Percentiles rank a stretch among this genome's conserved stretches.
These are phyloP conservation scores for Anoplius nigerrimus DNA, from an alignment of 2,888 invertebrate genomes.

Conservation along the genomic window DNA sequence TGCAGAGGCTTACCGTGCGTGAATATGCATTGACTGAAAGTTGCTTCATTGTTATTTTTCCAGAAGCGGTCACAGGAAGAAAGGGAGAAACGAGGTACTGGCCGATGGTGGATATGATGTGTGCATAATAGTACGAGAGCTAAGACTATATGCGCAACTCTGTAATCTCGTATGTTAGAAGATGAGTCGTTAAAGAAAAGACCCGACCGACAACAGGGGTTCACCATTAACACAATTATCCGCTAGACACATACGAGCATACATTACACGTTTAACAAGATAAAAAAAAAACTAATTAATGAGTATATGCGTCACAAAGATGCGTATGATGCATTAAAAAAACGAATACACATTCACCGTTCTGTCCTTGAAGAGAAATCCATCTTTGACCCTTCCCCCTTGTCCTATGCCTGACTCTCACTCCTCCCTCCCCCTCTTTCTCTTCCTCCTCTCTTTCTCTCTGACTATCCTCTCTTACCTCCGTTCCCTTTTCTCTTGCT, in stretches of 20 bases:
- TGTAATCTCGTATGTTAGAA: conserved; percentile 67
- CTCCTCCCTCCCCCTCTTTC: too few species aligned
- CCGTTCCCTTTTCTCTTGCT: conserved; percentile 16
- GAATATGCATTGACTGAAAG: too few species aligned
- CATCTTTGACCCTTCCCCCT: conserved; percentile 29
- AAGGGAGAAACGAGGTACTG: conserved; percentile 62
- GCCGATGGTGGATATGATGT: conserved; percentile 70
- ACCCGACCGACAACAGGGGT: conserved; percentile 45
- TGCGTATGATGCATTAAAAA: conserved; percentile 27
- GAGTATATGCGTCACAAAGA: conserved; percentile 33
- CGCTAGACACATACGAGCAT: conserved; percentile 29
- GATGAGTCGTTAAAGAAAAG: conserved; percentile 25
- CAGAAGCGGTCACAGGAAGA: conserved; percentile 67
- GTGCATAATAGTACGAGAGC: conserved; percentile 68
- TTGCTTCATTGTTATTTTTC: conserved; percentile 40
- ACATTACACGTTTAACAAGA: conserved; percentile 33
- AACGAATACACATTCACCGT: conserved; percentile 33
- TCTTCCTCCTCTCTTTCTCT: conserved; percentile 15
- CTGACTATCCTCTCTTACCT: too few species aligned
- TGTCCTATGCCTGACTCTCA: neutral
- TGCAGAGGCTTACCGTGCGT: too few species aligned
- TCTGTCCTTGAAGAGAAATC: conserved; percentile 38
- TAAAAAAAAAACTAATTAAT: conserved; percentile 37
- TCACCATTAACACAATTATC: conserved; percentile 13
- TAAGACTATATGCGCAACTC: conserved; percentile 69